phyloP scores from a whole-genome alignment of 2,888 invertebrate species.

The Melipona bicolor region DNA sequence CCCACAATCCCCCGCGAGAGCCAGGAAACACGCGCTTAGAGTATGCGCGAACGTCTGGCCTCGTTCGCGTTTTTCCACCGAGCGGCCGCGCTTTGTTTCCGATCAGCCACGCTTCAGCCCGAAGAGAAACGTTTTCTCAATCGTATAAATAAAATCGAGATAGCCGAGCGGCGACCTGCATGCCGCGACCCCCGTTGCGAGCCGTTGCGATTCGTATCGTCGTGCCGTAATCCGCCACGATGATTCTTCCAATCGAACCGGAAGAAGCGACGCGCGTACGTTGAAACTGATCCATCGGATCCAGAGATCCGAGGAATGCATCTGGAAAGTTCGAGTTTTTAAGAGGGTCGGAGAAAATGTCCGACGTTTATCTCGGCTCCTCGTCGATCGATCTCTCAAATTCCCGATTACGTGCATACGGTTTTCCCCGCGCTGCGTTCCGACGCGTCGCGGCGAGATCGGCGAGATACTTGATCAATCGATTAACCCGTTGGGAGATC shows the following conservation, averaged over 20 bases:
- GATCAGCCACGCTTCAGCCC: conserved; percentile 14
- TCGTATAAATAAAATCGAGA: conserved; percentile 19
- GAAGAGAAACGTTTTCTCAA: conserved; percentile 17
- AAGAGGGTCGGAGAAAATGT: neutral
- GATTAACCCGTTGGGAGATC: neutral
- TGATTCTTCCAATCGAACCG: conserved; percentile 4
- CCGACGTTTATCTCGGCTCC: neutral
- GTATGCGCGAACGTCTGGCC: neutral
- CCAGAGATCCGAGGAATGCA: conserved; percentile 22
- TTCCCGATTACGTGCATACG: neutral
- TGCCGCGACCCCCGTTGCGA: conserved; percentile 10
- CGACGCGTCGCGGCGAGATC: neutral
- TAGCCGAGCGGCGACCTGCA: neutral
- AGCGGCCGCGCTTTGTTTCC: conserved; percentile 25
- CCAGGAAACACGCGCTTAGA: conserved; percentile 34
- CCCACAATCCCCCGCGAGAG: conserved; percentile 56
- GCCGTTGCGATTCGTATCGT: neutral
- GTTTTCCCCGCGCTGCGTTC: neutral
- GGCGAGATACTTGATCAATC: neutral
- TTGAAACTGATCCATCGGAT: conserved; percentile 6
- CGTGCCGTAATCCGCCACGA: neutral
- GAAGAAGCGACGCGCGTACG: conserved; percentile 2
- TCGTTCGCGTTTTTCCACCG: conserved; percentile 45
- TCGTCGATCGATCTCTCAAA: conserved; percentile 3
- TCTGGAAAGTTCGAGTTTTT: conserved; percentile 12